phyloP scores from a whole-genome alignment of 2,113 vertebrate species.

The Xenopus borealis region DNA sequence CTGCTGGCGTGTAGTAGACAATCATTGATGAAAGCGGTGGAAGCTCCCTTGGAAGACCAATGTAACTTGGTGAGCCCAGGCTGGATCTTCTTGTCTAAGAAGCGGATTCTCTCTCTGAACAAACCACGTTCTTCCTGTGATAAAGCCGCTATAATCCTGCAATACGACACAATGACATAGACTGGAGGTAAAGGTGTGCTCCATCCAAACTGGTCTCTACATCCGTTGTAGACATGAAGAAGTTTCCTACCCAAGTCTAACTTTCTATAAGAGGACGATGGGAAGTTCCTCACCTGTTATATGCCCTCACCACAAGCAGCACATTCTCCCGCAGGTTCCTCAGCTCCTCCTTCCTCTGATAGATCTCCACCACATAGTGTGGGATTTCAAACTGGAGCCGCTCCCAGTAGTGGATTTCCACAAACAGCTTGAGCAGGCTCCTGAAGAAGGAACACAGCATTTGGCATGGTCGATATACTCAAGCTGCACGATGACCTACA shows the following conservation, averaged over 20 bases:
- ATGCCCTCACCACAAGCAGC: constrained; percentile 71
- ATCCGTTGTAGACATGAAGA: no score
- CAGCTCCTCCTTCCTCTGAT: constrained; percentile 70
- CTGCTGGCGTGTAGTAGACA: constrained; percentile 75
- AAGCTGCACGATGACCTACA: neutral
- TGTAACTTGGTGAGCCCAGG: constrained; percentile 75
- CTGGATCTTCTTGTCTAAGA: constrained; percentile 76
- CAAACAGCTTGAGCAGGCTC: constrained; percentile 68
- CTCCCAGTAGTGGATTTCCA: constrained; percentile 82
- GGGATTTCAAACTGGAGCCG: constrained; percentile 75
- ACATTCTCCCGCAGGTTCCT: constrained; percentile 68
- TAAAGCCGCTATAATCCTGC: constrained; percentile 73
- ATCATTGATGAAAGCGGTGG: constrained; percentile 69
- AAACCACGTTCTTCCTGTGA: constrained; percentile 70
- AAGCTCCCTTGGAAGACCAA: constrained; percentile 73
- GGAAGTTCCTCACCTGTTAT: constrained; percentile 71
- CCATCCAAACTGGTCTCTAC: no score
- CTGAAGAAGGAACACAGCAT: constrained; percentile 52
- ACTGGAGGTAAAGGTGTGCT: no score
- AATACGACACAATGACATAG: neutral
- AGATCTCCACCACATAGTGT: constrained; percentile 65
- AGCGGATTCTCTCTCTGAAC: constrained; percentile 72
- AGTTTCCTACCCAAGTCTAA: no score
- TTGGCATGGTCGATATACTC: no score
- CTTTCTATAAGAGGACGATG: no score